Evolutionary conservation across 1,140 invertebrate genomes (phyloP).

Genomic region (Pentalonia nigronervosa): DNA sequence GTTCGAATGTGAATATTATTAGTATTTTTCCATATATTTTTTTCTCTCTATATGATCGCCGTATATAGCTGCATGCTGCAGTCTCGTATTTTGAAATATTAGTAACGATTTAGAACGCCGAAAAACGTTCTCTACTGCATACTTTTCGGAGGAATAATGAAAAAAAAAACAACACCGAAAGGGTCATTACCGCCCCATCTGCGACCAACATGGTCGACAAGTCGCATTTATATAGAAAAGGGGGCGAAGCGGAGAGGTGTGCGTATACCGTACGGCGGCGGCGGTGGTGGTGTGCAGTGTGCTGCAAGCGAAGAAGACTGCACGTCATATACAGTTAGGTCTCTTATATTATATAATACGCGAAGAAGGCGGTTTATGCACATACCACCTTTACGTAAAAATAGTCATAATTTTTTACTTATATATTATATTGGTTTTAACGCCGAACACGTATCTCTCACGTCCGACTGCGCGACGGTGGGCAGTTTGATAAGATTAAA

Average conservation of each 20-base stretch:
- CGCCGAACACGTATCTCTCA: not conserved
- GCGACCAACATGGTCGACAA: conserved; percentile 44
- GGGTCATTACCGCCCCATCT: conserved; percentile 40
- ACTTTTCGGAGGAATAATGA: not conserved
- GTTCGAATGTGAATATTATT: not conserved
- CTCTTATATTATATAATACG: not conserved
- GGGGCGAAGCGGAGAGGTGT: not conserved
- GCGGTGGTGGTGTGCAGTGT: not conserved
- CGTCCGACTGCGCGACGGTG: too few relatives aligned
- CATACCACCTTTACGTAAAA: not conserved
- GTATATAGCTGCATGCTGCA: not conserved
- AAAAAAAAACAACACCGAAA: conserved; percentile 18
- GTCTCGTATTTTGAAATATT: not conserved
- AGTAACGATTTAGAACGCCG: conserved; percentile 23
- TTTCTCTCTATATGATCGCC: not conserved
- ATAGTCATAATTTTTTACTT: not conserved
- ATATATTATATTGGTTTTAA: not conserved
- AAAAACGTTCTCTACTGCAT: not conserved
- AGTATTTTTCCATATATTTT: not conserved
- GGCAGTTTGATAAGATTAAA: not conserved
- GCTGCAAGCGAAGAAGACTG: not conserved
- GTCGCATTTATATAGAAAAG: not conserved
- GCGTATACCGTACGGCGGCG: not conserved
- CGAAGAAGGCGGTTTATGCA: not conserved
- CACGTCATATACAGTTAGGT: not conserved